Conservation (phyloP, 1,140 invertebrate genomes). For the Mylabris phalerata region DNA sequence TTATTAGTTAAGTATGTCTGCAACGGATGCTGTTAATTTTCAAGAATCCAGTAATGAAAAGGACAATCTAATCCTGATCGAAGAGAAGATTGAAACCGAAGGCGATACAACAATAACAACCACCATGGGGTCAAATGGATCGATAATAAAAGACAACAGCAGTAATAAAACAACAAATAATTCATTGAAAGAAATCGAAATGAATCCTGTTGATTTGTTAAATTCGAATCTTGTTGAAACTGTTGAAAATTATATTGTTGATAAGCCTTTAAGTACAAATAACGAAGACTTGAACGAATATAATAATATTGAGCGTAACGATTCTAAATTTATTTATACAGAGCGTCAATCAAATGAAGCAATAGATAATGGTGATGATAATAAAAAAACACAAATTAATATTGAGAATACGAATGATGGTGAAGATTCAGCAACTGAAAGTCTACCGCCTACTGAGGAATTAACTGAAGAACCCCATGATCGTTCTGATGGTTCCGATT, state of each 20-base stretch:
- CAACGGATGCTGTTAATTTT: conserved; percentile 1
- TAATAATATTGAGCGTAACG: conserved; percentile 9
- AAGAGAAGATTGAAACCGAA: background rate
- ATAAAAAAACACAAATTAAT: no score
- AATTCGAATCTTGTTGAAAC: conserved; percentile 14
- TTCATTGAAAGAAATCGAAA: no score
- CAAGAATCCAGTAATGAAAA: conserved; percentile 1
- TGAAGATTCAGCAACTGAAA: conserved; percentile 41
- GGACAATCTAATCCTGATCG: background rate
- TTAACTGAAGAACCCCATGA: conserved; percentile 38
- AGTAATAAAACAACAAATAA: no score
- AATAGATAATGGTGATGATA: conserved; percentile 12
- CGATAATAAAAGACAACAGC: no score
- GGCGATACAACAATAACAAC: conserved; percentile 1
- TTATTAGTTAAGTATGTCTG: conserved; percentile 19
- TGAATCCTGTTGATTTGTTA: conserved; percentile 5
- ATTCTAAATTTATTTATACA: conserved; percentile 21
- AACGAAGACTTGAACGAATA: conserved; percentile 12
- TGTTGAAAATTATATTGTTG: conserved; percentile 8
- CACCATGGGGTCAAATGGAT: conserved; percentile 11
- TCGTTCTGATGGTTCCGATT: conserved; percentile 73
- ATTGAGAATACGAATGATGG: conserved; percentile 20
- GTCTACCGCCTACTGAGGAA: conserved; percentile 35
- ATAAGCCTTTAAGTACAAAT: conserved; percentile 22
- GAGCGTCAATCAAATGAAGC: conserved; percentile 29